These are phyloP conservation scores for Leptopterna dolabrata DNA, from an alignment of 2,888 invertebrate genomes.

Conservation along the genomic window DNA sequence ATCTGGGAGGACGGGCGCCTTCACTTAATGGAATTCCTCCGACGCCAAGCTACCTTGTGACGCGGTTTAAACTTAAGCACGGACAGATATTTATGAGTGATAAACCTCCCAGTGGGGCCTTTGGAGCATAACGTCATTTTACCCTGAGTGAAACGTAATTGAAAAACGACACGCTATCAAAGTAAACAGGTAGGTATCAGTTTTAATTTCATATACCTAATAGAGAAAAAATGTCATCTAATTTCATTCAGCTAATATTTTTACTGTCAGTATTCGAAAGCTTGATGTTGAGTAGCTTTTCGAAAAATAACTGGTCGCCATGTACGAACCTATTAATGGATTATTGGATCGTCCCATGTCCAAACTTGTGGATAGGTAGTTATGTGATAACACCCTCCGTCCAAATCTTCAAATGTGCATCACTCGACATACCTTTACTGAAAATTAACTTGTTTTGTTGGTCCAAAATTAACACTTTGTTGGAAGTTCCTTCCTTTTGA, in stretches of 20 bases:
- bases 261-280: no score
- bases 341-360: no score
- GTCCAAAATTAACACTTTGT: no score
- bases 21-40: slow-evolving; percentile 47
- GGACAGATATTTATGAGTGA: background rate
- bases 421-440: background rate
- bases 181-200: background rate
- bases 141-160: background rate
- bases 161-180: background rate
- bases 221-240: no score
- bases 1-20: slow-evolving; percentile 28
- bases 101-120: background rate
- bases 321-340: no score
- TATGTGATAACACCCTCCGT: no score
- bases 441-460: no score
- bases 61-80: slow-evolving; percentile 47
- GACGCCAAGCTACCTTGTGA: slow-evolving; percentile 23
- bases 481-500: background rate
- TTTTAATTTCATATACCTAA: no score
- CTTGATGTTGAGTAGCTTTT: no score
- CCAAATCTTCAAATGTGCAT: background rate
- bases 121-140: background rate
- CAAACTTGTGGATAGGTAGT: no score
- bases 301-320: no score
- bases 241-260: no score